Conservation (phyloP, 2,113 vertebrate species). For the Embiotoca jacksoni region DNA sequence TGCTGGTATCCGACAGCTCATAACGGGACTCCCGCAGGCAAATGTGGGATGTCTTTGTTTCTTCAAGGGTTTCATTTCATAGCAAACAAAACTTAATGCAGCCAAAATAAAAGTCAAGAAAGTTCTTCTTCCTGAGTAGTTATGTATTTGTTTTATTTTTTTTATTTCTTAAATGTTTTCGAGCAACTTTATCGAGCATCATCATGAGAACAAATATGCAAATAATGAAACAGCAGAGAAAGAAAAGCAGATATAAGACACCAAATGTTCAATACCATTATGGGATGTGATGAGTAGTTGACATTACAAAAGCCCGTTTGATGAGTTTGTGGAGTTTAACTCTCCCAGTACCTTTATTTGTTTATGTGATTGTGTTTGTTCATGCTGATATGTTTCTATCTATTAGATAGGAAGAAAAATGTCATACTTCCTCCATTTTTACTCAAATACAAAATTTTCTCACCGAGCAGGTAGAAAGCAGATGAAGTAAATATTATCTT, state of each 20-base stretch:
- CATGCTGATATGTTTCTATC: not conserved
- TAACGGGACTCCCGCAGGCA: constrained; percentile 35
- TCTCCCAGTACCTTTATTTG: not conserved
- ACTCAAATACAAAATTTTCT: not conserved
- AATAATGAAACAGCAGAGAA: not conserved
- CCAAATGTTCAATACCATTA: not conserved
- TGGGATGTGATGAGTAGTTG: no score
- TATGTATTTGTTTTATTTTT: no score
- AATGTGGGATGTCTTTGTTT: constrained; percentile 17
- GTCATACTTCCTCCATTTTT: not conserved
- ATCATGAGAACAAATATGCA: no score
- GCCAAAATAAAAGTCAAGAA: not conserved
- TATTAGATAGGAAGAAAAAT: no score
- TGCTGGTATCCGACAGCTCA: constrained; percentile 25
- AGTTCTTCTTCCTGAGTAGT: not conserved
- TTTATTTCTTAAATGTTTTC: not conserved
- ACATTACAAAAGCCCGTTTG: no score
- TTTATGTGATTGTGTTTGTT: not conserved
- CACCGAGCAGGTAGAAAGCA: not conserved
- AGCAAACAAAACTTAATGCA: not conserved
- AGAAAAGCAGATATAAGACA: not conserved
- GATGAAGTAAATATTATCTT: no score
- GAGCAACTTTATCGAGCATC: no score
- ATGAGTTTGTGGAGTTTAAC: not conserved
- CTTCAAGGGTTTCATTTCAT: constrained; percentile 11